A percentile compares a stretch with the other conserved stretches of the same genome.
Conservation (phyloP, 2,113 vertebrate species). For the Atlantisia rogersi region DNA sequence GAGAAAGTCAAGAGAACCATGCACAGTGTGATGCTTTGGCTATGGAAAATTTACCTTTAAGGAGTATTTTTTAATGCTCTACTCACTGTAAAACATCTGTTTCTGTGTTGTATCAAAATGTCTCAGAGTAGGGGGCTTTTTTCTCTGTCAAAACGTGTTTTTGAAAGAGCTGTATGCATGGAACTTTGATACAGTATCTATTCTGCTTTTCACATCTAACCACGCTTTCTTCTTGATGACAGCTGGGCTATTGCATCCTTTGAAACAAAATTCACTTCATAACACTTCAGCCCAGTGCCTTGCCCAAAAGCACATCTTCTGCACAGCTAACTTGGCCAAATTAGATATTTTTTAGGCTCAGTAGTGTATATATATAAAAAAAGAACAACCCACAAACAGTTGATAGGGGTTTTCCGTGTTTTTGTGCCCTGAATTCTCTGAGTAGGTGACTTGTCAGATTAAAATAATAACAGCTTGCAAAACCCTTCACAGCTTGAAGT, state of each 20-base stretch:
- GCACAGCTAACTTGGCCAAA: neutral
- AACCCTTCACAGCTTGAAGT: neutral
- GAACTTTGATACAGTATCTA: neutral
- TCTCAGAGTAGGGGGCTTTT: neutral
- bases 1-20: neutral
- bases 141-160: neutral
- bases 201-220: neutral
- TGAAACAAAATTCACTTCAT: slow-evolving; percentile 20
- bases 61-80: neutral
- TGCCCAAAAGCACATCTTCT: neutral
- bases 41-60: neutral
- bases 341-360: neutral
- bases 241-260: slow-evolving; percentile 22
- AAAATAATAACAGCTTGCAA: neutral
- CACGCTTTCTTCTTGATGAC: slow-evolving; percentile 24
- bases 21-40: neutral
- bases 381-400: neutral
- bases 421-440: neutral
- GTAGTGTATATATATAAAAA: neutral
- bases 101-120: neutral
- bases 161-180: neutral
- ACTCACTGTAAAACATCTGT: neutral
- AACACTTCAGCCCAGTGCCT: neutral
- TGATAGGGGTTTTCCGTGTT: neutral
- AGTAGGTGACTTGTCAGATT: neutral